Base-by-base conservation (phyloP, 1,140 invertebrate genomes). In the Aricia agestis region DNA sequence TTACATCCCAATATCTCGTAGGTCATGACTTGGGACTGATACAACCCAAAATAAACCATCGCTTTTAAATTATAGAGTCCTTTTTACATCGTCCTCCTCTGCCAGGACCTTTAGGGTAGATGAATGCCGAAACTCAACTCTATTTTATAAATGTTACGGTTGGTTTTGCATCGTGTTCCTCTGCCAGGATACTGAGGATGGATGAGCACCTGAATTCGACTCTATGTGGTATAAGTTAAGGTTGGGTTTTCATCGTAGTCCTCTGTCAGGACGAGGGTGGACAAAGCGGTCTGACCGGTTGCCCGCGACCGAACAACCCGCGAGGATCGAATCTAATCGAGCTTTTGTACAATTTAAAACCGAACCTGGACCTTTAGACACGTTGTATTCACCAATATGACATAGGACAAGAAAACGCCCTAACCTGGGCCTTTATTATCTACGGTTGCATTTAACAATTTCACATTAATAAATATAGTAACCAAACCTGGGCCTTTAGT, bases 251-350 rank as follows among this genome's bases (percentile, higher is more conserved):
- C 78, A 74, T 69, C 71, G 78, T 82, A 80, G 83, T 88, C 84
- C 84, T 87, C 84, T 87, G 85, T 67, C 68, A 69, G 76, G 76
- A 76, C 80, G 82, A 86, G 84, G 85, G 85, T 86, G 80, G 82
- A 88, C 86, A 88, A 88, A 88, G 83, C 70, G 6, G 84, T 81
- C 77, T 36, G 74, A 89, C 86, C 85, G 85, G 85, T 87, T 79
- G 68, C 36, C 41, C 11, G 6, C 11, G 11, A 52, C 45, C 45
- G 13, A 52, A 52, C 11, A 52, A 52, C 11, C 45, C 45, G 45
- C 45, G 45, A 52, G 45, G 45, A 52, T 52, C 45, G 45, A 52
- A 52, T 52, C 45, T 52, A 52, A 52, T 52, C 45, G 45, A 52
- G 45, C 10, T 52, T 52, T 52, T 52, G 45, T 52, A 52, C 45